phyloP scores from a whole-genome alignment of 2,888 invertebrate species.

The Catocala fraxini region DNA sequence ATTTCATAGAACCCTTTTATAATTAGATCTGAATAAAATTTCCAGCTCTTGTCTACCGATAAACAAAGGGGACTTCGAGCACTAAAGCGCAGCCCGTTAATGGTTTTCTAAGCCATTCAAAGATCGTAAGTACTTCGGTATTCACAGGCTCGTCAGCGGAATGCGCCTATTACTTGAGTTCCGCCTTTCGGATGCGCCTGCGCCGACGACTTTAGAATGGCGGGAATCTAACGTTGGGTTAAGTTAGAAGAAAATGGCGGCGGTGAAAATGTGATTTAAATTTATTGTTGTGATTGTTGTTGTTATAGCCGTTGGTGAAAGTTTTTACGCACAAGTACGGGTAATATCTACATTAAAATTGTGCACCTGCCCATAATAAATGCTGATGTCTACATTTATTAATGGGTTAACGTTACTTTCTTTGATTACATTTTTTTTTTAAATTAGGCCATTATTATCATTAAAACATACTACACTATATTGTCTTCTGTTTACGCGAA shows the following conservation, averaged over 20 bases:
- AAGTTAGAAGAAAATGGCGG: slow-evolving; percentile 53
- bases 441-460: too few relatives aligned
- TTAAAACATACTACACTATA: too few relatives aligned
- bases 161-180: slow-evolving; percentile 80
- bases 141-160: slow-evolving; percentile 74
- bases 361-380: too few relatives aligned
- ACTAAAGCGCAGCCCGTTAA: slow-evolving; percentile 61
- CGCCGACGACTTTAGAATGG: slow-evolving; percentile 66
- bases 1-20: slow-evolving; percentile 14
- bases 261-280: slow-evolving; percentile 2
- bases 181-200: slow-evolving; percentile 74
- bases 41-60: slow-evolving; percentile 47
- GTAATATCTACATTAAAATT: too few relatives aligned
- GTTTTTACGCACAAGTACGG: too few relatives aligned
- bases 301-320: too few relatives aligned
- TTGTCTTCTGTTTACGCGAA: too few relatives aligned
- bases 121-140: slow-evolving; percentile 67
- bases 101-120: slow-evolving; percentile 72
- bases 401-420: too few relatives aligned
- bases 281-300: neutral
- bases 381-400: too few relatives aligned
- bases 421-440: too few relatives aligned
- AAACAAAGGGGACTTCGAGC: slow-evolving; percentile 56
- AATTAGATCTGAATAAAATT: slow-evolving; percentile 25
- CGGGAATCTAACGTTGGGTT: slow-evolving; percentile 60